phyloP scores from a whole-genome alignment of 35 echinoderm and acorn worm genomes.

The Lytechinus pictus region DNA sequence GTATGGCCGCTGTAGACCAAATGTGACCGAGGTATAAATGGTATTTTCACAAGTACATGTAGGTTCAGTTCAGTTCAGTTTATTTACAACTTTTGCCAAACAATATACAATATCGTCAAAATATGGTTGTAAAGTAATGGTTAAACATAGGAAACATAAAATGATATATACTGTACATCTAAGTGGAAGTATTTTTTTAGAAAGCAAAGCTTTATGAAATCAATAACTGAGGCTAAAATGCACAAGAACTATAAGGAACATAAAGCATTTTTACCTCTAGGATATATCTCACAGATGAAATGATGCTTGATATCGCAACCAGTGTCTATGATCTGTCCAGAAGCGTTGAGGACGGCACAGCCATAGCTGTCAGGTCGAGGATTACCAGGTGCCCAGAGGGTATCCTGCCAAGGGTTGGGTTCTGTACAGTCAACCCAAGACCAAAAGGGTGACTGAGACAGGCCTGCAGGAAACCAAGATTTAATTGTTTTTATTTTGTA shows the following conservation, averaged over 20 bases:
- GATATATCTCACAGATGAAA: conserved; percentile 41
- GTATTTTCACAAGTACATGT: no score
- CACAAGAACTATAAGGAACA: background rate
- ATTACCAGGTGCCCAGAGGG: conserved; percentile 49
- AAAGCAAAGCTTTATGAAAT: no score
- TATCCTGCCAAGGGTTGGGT: conserved; percentile 21
- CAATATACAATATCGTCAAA: no score
- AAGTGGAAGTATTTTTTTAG: no score
- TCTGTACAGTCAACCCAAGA: conserved; percentile 43
- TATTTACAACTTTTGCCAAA: no score
- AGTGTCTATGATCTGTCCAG: background rate
- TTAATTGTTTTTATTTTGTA: background rate
- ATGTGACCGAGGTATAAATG: no score
- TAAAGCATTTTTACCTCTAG: background rate
- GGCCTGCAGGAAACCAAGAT: conserved; percentile 5
- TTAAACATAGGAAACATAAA: no score
- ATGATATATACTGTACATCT: no score
- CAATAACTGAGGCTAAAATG: no score
- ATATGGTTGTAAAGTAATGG: no score
- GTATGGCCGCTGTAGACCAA: no score
- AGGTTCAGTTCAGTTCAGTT: no score
- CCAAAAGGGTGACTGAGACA: conserved; percentile 18
- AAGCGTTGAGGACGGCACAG: background rate
- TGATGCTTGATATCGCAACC: conserved; percentile 7
- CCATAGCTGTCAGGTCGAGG: background rate